phyloP scores from a whole-genome alignment of 2,888 invertebrate genomes.

The Andrena hattorfiana region DNA sequence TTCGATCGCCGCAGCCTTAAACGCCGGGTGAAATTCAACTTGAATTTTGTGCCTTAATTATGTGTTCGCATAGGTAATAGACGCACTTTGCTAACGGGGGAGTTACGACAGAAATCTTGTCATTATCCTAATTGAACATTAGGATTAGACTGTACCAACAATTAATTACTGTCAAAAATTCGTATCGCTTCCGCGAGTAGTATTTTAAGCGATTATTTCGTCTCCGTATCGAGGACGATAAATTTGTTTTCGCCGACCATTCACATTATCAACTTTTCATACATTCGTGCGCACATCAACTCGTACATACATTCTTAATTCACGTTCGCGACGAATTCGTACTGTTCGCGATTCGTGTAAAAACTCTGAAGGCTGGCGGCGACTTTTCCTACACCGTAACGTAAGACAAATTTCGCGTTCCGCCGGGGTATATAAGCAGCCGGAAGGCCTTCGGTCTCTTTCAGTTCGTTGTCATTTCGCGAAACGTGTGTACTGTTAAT shows the following conservation, averaged over 20 bases:
- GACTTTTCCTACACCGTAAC: slow-evolving; percentile 59
- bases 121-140: neutral
- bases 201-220: neutral
- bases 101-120: neutral
- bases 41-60: slow-evolving; percentile 13
- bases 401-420: slow-evolving; percentile 43
- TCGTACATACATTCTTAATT: neutral
- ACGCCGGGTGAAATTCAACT: slow-evolving; percentile 30
- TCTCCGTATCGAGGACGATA: slow-evolving; percentile 6
- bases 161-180: too few relatives aligned
- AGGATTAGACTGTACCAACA: too few relatives aligned
- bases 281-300: neutral
- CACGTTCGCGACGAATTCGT: slow-evolving; percentile 10
- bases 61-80: slow-evolving; percentile 13
- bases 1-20: slow-evolving; percentile 26
- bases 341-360: slow-evolving; percentile 41
- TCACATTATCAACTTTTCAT: slow-evolving; percentile 16
- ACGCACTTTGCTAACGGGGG: neutral
- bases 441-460: slow-evolving; percentile 46
- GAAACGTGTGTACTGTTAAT: slow-evolving; percentile 16
- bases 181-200: neutral
- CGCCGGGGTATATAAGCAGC: slow-evolving; percentile 61
- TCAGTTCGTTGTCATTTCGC: slow-evolving; percentile 51
- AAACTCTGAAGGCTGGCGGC: slow-evolving; percentile 69
- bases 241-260: slow-evolving; percentile 30